Evolutionary conservation across 2,888 invertebrate genomes (phyloP).

Genomic region (Poecilobothrus nobilitatus): DNA sequence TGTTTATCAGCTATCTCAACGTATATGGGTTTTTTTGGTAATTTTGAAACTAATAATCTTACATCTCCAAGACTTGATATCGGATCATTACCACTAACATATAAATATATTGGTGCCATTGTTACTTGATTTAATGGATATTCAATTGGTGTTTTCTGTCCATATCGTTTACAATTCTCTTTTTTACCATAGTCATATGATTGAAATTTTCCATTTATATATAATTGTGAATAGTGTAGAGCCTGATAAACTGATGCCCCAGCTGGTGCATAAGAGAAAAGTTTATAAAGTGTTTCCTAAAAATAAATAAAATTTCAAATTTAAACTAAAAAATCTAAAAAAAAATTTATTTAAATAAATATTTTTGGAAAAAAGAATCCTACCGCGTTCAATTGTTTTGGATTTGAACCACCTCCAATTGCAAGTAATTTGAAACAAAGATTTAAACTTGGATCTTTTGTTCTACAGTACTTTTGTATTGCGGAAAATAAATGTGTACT

Average conservation of each 20-base stretch:
- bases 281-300: neutral
- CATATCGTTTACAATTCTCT: slow-evolving; percentile 46
- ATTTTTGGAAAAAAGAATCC: too few species aligned
- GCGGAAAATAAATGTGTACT: neutral
- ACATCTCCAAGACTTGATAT: slow-evolving; percentile 47
- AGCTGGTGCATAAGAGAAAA: slow-evolving; percentile 53
- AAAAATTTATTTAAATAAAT: too few species aligned
- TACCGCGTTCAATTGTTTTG: neutral
- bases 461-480: neutral
- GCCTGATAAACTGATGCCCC: slow-evolving; percentile 56
- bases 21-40: slow-evolving; percentile 43
- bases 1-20: slow-evolving; percentile 40
- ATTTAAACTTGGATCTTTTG: neutral
- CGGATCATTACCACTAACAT: slow-evolving; percentile 53
- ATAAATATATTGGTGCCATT: slow-evolving; percentile 49
- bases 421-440: neutral
- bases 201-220: slow-evolving; percentile 42
- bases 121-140: slow-evolving; percentile 49
- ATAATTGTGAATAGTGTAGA: slow-evolving; percentile 56
- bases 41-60: slow-evolving; percentile 30
- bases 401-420: neutral
- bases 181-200: slow-evolving; percentile 47
- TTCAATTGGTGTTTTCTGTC: slow-evolving; percentile 45
- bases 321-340: too few species aligned
- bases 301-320: neutral